Base-by-base conservation (phyloP, 2,113 vertebrate genomes). In the Montifringilla adamsi region DNA sequence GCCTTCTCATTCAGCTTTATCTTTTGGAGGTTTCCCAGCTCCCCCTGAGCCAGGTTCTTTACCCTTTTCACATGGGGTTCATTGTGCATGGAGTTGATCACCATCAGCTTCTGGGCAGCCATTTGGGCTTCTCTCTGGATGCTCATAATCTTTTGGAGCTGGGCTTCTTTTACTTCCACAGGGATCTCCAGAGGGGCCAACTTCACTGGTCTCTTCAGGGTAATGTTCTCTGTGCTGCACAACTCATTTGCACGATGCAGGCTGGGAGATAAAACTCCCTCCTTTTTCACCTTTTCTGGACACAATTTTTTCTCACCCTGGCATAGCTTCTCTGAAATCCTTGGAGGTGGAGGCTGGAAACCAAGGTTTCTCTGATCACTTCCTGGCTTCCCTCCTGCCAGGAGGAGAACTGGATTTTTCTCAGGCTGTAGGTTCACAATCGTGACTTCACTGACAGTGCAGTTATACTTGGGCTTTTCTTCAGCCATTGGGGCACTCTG, bases 101-200 rank as follows among this genome's bases (percentile, higher is more conserved):
- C 56, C 1, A 70, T 86, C 44, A 94, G 30, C 68, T 97, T 97
- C 58, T 87, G 87, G 67, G 95, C 84, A 55, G 94, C 91, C 37
- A 84, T 74, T 79, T 97, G 97, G 27, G 68, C 86, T 43, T 98
- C 97, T 46, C 95, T 95, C 87, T 98, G 96, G 22, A 97, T 72
- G 31, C 87, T 93, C 94, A 96, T 97, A 9, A 98, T 97, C 89
- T 98, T 98, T 83, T 98, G 94, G 63, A 93, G 97, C 74, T 98
- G 98, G 35, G 97, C 96, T 87, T 98, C 97, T 86, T 96, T 98
- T 12, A 98, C 95, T 33, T 98, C 96, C 69, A 97, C 84, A 6
- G 98, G 96, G 44, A 98, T 98, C 31, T 98, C 96, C 77, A 99
- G 94, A 2, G 98, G 98, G 52, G 98, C 98, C 58, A 98, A 62